Percentiles rank a stretch among this genome's conserved stretches.
These are phyloP conservation scores for Hippoglossus hippoglossus DNA, from an alignment of 2,797 vertebrate genomes.

Conservation along the genomic window DNA sequence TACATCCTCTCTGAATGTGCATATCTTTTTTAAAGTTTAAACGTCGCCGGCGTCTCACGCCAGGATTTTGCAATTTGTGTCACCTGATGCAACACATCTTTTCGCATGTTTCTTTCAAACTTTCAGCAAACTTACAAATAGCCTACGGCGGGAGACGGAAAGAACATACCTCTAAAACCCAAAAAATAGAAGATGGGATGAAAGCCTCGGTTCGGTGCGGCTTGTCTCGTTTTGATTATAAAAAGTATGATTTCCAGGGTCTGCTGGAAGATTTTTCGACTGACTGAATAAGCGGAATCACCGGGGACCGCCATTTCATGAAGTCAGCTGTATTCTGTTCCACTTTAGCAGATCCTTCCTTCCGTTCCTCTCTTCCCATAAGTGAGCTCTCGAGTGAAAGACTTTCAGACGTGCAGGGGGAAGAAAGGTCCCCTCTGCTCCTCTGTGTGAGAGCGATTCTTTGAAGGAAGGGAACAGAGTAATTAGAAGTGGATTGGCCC, in stretches of 20 bases:
- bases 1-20: too few species aligned
- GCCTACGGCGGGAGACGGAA: neutral
- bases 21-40: too few species aligned
- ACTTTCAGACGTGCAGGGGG: conserved; percentile 30
- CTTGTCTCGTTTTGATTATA: conserved; percentile 54
- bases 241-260: conserved; percentile 57
- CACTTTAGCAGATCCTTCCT: conserved; percentile 63
- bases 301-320: conserved; percentile 61
- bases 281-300: conserved; percentile 60
- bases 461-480: conserved; percentile 44
- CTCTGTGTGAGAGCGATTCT: conserved; percentile 40
- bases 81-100: neutral
- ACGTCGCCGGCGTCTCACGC: too few species aligned
- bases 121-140: neutral
- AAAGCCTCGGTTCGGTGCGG: conserved; percentile 44
- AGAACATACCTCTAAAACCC: conserved; percentile 7
- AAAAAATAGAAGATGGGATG: conserved; percentile 38
- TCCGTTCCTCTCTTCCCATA: conserved; percentile 48
- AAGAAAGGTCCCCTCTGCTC: conserved; percentile 42
- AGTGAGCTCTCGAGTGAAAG: conserved; percentile 51
- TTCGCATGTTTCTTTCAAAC: neutral
- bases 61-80: neutral
- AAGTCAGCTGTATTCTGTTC: conserved; percentile 62
- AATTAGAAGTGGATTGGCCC: conserved; percentile 59
- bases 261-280: conserved; percentile 53